Conservation (phyloP, 2,888 invertebrate genomes). For the Drosophila leonis region DNA sequence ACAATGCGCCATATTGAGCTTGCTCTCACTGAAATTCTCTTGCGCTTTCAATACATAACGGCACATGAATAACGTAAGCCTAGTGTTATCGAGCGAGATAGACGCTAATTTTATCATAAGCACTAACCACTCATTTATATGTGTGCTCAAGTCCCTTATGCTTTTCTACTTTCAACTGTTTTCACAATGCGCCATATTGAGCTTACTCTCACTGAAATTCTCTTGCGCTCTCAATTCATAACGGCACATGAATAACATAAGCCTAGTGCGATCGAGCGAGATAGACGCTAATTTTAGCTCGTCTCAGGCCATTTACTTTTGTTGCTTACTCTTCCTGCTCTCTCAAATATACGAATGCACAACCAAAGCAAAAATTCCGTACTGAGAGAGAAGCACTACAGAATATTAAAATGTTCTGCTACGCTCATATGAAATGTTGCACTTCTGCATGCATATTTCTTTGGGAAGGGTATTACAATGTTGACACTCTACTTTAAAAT, state of each 20-base stretch:
- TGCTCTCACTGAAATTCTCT: conserved; percentile 1
- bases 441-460: not conserved
- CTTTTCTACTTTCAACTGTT: not conserved
- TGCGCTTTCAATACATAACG: not conserved
- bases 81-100: conserved; percentile 1
- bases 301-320: no score
- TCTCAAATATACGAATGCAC: not conserved
- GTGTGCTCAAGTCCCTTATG: not conserved
- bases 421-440: not conserved
- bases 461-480: not conserved
- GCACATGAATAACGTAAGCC: not conserved
- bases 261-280: not conserved
- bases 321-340: not conserved
- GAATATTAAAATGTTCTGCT: not conserved
- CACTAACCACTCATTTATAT: no score
- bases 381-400: not conserved
- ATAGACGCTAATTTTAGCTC: conserved; percentile 7
- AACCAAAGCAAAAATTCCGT: not conserved
- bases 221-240: not conserved
- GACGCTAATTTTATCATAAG: conserved; percentile 2
- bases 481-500: no score
- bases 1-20: not conserved
- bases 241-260: not conserved
- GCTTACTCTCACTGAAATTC: not conserved
- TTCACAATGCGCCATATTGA: not conserved